These are phyloP conservation scores for Drosophila sucinea DNA, from an alignment of 1,140 invertebrate genomes.

Conservation along the genomic window DNA sequence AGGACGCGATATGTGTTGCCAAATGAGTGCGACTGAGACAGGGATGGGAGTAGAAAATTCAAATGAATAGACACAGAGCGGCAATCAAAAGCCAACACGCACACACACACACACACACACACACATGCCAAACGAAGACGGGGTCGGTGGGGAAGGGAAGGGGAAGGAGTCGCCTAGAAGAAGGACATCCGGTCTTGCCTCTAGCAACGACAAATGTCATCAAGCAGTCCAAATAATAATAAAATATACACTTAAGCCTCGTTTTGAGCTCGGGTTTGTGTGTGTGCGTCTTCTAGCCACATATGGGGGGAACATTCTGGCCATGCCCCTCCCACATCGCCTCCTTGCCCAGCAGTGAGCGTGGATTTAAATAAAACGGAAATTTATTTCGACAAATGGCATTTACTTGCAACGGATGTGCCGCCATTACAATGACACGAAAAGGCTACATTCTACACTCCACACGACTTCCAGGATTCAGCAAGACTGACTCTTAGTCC, in stretches of 20 bases:
- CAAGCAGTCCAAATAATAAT: constrained; percentile 80
- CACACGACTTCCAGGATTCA: constrained; percentile 34
- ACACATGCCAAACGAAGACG: not conserved
- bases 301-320: constrained; percentile 24
- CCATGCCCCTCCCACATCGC: constrained; percentile 3
- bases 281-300: constrained; percentile 33
- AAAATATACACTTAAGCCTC: constrained; percentile 81
- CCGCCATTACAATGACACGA: constrained; percentile 77
- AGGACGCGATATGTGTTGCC: constrained; percentile 2
- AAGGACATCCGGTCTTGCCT: constrained; percentile 73
- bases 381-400: constrained; percentile 82
- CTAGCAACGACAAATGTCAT: constrained; percentile 77
- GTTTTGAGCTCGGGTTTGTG: constrained; percentile 53
- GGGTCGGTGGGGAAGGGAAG: not conserved
- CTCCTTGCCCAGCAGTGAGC: constrained; percentile 32
- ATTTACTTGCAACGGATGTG: constrained; percentile 81
- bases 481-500: constrained; percentile 20
- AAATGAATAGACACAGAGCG: constrained; percentile 78
- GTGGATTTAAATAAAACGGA: constrained; percentile 82
- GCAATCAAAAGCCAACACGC: constrained; percentile 74
- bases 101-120: too few relatives aligned
- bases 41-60: constrained; percentile 50
- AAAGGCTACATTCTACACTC: constrained; percentile 60
- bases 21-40: constrained; percentile 32
- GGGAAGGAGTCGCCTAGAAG: constrained; percentile 19